Conservation (phyloP, 2,113 vertebrate species). For the Rhegmatorhina hoffmannsi region DNA sequence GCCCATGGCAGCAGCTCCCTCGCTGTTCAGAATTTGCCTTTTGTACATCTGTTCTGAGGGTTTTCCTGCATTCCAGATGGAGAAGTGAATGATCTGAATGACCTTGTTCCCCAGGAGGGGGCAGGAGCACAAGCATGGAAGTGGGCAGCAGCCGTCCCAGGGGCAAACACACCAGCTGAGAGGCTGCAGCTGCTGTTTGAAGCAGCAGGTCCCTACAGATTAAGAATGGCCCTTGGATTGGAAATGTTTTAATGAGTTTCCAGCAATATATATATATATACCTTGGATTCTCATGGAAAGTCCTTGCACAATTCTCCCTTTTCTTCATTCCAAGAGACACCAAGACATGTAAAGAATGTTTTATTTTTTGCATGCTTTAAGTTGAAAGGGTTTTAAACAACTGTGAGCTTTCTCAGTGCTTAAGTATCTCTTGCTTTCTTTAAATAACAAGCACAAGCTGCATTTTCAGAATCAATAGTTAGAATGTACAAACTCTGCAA, state of each 20-base stretch:
- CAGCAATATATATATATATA: neutral
- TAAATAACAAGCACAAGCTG: neutral
- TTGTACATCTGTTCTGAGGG: neutral
- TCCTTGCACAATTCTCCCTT: neutral
- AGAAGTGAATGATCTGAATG: neutral
- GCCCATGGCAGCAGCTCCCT: rapidly evolving
- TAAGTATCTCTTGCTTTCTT: neutral
- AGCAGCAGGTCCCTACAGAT: neutral
- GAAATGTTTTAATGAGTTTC: constrained; percentile 23
- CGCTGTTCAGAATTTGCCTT: rapidly evolving
- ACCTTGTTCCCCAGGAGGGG: neutral
- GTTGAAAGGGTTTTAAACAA: neutral
- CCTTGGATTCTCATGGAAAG: neutral
- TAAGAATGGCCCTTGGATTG: neutral
- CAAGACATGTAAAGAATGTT: neutral
- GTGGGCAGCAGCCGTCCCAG: neutral
- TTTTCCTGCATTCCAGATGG: neutral
- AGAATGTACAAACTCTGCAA: neutral
- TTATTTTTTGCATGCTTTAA: neutral
- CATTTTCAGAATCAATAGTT: neutral
- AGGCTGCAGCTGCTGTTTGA: neutral
- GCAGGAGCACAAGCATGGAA: neutral
- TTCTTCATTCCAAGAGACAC: neutral
- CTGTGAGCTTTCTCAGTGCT: neutral
- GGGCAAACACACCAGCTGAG: neutral